Base-by-base conservation (phyloP, 2,113 vertebrate species). In the Colistium nudipinnis region DNA sequence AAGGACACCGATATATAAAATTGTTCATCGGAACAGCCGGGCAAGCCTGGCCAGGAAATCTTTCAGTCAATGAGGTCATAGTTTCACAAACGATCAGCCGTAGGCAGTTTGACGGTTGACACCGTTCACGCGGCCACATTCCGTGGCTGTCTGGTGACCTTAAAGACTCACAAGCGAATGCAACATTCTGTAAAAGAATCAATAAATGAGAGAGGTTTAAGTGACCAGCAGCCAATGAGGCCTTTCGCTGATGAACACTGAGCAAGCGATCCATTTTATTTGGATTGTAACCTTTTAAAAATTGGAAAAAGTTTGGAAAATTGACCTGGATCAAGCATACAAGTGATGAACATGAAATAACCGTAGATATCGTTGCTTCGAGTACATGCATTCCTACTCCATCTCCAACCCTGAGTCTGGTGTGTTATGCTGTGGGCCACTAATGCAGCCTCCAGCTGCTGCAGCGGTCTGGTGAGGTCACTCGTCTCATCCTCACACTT, bases 91-190 rank as follows among this genome's bases (percentile, higher is more conserved):
- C 51, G 17, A 57, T 57, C 45, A 54, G 25, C 44, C 3, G 3
- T 38, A 36, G 5, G 12, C 36, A 62, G 13, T 67, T 62, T 56
- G 35, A 14, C 66, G 24, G 13, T 60, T 78, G 43, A 78, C 57
- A 70, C 63, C 52, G 74, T 13, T 3, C 44, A 30, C 61, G 17
- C 56, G 25, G 4, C n/a, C n/a, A n/a, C n/a, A n/a, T 43, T 61
- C 54, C 31, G 13, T 39, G 24, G 41, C 57, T 45, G 14, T 7
- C 43, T 52, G 17, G 3, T 73, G 59, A 62, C 63, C 44, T 52
- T 31, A 57, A 68, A 38, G 55, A 60, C 28, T 45, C 62, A 53
- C 14, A 19, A 30, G 19, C 60, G 53, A 60, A 17, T 17, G 53
- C 35, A 45, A 43, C 22, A 56, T n/a, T 16, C 19, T 25, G 17